Percentiles rank a stretch among this genome's conserved stretches.
Conservation (phyloP, 2,113 vertebrate genomes). For the Halichoerus grypus region DNA sequence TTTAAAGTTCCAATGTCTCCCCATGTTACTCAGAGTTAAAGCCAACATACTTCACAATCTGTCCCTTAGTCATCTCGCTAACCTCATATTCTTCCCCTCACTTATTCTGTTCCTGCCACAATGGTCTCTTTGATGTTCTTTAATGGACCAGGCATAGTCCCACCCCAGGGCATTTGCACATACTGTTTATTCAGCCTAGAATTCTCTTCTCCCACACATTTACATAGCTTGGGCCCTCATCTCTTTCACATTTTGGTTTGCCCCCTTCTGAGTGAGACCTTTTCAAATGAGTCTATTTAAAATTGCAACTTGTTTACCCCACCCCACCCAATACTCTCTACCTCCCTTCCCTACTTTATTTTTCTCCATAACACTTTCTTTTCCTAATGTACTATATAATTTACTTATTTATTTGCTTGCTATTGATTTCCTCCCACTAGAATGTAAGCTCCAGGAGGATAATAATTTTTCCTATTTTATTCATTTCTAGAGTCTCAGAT, state of each 20-base stretch:
- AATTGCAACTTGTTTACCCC: background rate
- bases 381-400: background rate
- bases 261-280: background rate
- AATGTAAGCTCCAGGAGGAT: background rate
- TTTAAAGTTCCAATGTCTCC: background rate
- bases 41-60: background rate
- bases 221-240: background rate
- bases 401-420: slow-evolving; percentile 8
- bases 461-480: background rate
- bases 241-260: background rate
- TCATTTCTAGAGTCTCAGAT: background rate
- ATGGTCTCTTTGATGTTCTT: background rate
- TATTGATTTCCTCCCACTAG: background rate
- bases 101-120: background rate
- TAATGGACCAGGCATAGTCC: background rate
- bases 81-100: background rate
- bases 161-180: background rate
- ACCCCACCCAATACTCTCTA: background rate
- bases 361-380: background rate
- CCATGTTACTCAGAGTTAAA: background rate
- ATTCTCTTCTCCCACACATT: background rate
- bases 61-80: background rate
- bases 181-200: background rate
- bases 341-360: background rate
- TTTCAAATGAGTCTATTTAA: background rate